Conservation (phyloP, 2,113 vertebrate genomes). For the Stigmatopora nigra region DNA sequence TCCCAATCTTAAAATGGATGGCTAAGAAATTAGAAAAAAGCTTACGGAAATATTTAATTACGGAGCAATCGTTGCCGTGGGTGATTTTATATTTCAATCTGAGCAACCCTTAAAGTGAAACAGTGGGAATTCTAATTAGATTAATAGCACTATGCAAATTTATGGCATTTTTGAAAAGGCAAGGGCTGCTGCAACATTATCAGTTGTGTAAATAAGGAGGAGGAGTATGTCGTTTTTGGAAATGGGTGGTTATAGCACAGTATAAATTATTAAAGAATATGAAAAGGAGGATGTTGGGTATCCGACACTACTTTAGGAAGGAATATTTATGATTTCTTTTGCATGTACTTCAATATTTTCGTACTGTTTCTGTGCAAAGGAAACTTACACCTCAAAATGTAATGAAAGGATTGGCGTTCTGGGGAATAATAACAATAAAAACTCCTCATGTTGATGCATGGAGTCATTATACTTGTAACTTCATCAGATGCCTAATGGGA, state of each 20-base stretch:
- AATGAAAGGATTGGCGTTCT: conserved; percentile 9
- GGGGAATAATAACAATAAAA: conserved; percentile 25
- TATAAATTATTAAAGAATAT: conserved; percentile 16
- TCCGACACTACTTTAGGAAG: neutral
- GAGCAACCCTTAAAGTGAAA: conserved; percentile 63
- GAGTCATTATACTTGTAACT: conserved; percentile 48
- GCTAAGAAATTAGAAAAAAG: conserved; percentile 29
- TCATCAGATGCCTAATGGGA: conserved; percentile 45
- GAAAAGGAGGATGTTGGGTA: conserved; percentile 3
- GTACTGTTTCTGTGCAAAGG: neutral
- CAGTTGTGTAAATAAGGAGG: conserved; percentile 62
- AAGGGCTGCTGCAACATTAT: conserved; percentile 55
- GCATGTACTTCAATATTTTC: conserved; percentile 4
- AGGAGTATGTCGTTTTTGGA: conserved; percentile 36
- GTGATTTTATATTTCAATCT: conserved; percentile 71
- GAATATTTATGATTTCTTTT: conserved; percentile 1
- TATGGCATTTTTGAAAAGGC: conserved; percentile 66
- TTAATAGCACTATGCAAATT: conserved; percentile 74
- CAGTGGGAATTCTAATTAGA: conserved; percentile 73
- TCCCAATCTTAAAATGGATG: conserved; percentile 34
- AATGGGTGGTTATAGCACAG: conserved; percentile 11
- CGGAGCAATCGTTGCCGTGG: conserved; percentile 66
- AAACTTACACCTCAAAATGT: conserved; percentile 4
- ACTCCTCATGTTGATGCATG: conserved; percentile 18
- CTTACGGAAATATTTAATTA: conserved; percentile 68